phyloP scores from a whole-genome alignment of 2,888 invertebrate species.

The Rotaria macrura region DNA sequence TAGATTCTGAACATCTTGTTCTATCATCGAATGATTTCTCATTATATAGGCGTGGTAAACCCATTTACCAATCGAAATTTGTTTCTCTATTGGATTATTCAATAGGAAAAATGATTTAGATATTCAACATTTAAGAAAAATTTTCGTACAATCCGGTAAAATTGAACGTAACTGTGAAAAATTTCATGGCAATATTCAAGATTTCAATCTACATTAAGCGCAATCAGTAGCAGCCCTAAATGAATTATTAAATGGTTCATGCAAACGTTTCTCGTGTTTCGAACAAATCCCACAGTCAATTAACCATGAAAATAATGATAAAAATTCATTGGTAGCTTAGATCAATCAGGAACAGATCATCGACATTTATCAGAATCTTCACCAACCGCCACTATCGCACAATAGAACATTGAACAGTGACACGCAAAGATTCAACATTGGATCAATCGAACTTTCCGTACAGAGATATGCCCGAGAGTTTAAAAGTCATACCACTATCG shows the following conservation, averaged over 20 bases:
- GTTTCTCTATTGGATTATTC: background rate
- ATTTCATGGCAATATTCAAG: background rate
- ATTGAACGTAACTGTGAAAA: background rate
- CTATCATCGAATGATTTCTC: background rate
- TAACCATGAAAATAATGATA: too few species aligned
- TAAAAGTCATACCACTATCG: too few species aligned
- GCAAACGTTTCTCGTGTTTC: background rate
- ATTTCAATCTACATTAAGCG: background rate
- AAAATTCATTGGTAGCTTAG: background rate
- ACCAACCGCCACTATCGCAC: too few species aligned
- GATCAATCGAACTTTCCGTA: background rate
- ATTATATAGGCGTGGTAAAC: conserved; percentile 10
- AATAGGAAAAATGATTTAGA: background rate
- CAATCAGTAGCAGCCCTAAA: background rate
- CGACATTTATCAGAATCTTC: background rate
- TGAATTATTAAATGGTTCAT: conserved; percentile 2
- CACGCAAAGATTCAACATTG: background rate
- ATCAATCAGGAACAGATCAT: background rate
- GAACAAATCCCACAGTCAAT: background rate
- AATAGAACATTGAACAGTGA: too few species aligned
- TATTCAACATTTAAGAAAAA: background rate
- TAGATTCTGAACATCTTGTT: background rate
- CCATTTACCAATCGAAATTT: background rate
- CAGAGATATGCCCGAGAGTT: too few species aligned
- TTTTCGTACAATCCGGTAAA: background rate